These are phyloP conservation scores for Telmatherina bonti DNA, from an alignment of 2,797 vertebrate genomes.

Conservation along the genomic window DNA sequence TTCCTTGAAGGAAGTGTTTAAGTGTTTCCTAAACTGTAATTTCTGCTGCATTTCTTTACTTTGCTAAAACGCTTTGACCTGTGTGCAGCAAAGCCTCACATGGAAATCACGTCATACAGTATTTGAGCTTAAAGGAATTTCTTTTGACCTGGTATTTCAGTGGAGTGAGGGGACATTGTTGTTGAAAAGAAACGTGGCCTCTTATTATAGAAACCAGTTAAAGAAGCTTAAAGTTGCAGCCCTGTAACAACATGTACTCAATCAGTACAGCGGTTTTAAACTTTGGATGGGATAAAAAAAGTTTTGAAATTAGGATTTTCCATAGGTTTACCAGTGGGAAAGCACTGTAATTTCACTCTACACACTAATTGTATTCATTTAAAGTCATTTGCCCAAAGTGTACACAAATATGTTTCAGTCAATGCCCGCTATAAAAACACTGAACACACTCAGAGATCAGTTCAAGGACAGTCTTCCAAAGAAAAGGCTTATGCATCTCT, in stretches of 20 bases:
- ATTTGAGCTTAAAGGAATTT: not conserved
- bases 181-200: constrained; percentile 19
- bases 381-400: constrained; percentile 25
- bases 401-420: constrained; percentile 24
- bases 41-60: not conserved
- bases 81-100: not conserved
- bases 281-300: constrained; percentile 31
- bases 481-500: constrained; percentile 48
- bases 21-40: not conserved
- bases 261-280: constrained; percentile 2
- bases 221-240: constrained; percentile 5
- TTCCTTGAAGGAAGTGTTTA: not conserved
- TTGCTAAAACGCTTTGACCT: not conserved
- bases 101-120: not conserved
- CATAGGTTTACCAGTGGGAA: constrained; percentile 35
- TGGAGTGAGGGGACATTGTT: constrained; percentile 10
- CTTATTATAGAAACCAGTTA: constrained; percentile 29
- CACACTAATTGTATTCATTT: constrained; percentile 35
- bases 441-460: constrained; percentile 38
- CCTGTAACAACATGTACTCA: constrained; percentile 2
- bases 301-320: constrained; percentile 38
- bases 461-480: constrained; percentile 52
- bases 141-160: constrained; percentile 38
- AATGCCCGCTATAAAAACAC: not conserved
- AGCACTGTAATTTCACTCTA: not conserved